phyloP scores from a whole-genome alignment of 2,888 invertebrate genomes.

The Eugnorisma glareosa region DNA sequence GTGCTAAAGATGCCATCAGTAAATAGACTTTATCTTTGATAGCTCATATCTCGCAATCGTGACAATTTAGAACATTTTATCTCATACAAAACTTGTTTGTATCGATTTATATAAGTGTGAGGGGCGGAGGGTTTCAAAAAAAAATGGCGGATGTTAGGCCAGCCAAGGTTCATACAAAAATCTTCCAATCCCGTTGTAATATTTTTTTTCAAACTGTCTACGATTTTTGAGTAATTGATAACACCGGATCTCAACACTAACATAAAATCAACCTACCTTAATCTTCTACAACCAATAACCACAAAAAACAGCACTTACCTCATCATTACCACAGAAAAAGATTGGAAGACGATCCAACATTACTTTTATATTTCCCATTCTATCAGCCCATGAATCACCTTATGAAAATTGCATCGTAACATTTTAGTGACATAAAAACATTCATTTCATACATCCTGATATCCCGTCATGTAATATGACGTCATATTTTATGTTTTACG shows the following conservation, averaged over 20 bases:
- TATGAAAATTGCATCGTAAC: slow-evolving; percentile 70
- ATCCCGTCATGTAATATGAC: slow-evolving; percentile 59
- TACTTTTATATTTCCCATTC: slow-evolving; percentile 33
- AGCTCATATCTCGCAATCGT: too few relatives aligned
- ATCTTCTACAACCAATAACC: neutral
- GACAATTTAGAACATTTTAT: too few relatives aligned
- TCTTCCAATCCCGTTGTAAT: too few relatives aligned
- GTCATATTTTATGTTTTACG: slow-evolving; percentile 68
- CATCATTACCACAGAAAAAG: neutral
- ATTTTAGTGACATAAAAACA: slow-evolving; percentile 68
- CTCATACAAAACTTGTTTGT: too few relatives aligned
- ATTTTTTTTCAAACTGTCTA: neutral
- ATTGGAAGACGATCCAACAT: neutral
- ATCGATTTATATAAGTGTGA: too few relatives aligned
- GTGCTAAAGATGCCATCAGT: too few relatives aligned
- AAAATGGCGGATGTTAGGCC: too few relatives aligned
- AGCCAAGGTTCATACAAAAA: too few relatives aligned
- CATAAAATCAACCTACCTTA: neutral
- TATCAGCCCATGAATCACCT: slow-evolving; percentile 50
- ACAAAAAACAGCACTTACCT: slow-evolving; percentile 1
- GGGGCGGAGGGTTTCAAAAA: too few relatives aligned
- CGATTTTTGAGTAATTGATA: neutral
- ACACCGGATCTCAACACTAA: neutral
- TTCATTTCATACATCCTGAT: slow-evolving; percentile 65
- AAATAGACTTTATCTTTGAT: too few relatives aligned